A percentile compares a stretch with the other conserved stretches of the same genome.
Evolutionary conservation across 2,113 vertebrate species (phyloP).

Genomic region (Phaetusa simplex): DNA sequence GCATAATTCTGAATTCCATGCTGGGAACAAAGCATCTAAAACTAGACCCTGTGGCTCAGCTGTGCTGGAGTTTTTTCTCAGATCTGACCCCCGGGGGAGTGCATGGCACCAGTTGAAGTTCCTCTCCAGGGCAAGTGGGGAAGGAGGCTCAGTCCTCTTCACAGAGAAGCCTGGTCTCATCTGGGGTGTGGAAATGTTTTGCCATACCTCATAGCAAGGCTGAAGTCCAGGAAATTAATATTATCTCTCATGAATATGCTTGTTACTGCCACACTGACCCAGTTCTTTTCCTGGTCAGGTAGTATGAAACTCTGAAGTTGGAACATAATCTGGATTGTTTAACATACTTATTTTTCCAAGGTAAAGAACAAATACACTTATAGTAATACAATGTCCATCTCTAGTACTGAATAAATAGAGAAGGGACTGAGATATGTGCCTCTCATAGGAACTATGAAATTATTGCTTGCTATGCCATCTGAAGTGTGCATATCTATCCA

Average conservation of each 20-base stretch:
- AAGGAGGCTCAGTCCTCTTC: background rate
- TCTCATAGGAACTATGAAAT: background rate
- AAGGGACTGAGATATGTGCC: background rate
- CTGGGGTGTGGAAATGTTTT: background rate
- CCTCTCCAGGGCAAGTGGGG: background rate
- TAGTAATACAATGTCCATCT: background rate
- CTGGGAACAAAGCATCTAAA: background rate
- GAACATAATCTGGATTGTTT: background rate
- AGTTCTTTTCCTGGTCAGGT: background rate
- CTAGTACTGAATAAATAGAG: background rate
- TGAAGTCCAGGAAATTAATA: background rate
- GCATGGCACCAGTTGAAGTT: background rate
- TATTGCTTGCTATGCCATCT: background rate
- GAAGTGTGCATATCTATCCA: background rate
- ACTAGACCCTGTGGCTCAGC: background rate
- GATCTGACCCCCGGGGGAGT: background rate
- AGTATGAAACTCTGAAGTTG: background rate
- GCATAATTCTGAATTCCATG: background rate
- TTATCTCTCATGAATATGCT: background rate
- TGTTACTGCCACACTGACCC: background rate
- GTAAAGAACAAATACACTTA: background rate
- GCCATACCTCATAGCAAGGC: background rate
- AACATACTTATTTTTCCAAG: background rate
- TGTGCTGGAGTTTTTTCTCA: background rate
- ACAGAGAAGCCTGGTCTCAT: background rate